Percentiles rank a stretch among this genome's conserved stretches.
phyloP scores from a whole-genome alignment of 2,113 vertebrate species.

The Pheucticus melanocephalus region DNA sequence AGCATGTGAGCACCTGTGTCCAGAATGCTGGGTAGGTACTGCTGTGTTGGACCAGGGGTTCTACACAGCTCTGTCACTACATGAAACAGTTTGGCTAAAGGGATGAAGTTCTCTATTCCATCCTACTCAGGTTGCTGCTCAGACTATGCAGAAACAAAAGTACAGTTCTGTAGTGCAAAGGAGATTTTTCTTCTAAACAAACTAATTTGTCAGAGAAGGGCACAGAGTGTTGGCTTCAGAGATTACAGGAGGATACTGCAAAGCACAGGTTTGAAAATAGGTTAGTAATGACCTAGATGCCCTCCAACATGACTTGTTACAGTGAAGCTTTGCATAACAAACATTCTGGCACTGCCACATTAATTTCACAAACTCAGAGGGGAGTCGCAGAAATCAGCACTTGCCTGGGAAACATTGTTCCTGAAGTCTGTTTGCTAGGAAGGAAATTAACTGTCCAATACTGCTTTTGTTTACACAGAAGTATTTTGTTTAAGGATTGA shows the following conservation, averaged over 20 bases:
- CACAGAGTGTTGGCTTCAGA: neutral
- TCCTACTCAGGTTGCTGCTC: neutral
- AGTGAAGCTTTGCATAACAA: neutral
- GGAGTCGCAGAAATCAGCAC: neutral
- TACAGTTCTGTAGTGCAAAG: neutral
- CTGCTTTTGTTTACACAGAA: neutral
- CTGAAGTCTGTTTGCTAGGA: fast-evolving
- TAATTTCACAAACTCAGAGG: neutral
- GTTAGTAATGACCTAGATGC: neutral
- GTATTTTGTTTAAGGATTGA: neutral
- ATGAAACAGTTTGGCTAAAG: neutral
- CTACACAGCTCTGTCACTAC: neutral
- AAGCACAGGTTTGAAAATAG: neutral
- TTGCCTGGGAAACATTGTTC: neutral
- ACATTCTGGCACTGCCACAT: neutral
- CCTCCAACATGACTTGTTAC: neutral
- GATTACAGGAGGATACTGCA: neutral
- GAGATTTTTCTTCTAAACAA: neutral
- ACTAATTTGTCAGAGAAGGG: neutral
- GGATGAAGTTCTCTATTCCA: neutral
- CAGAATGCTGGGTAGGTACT: neutral
- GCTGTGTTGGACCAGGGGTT: neutral
- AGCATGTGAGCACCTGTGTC: neutral
- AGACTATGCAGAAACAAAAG: neutral
- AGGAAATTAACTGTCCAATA: neutral